These are phyloP conservation scores for Bos javanicus DNA, from an alignment of 2,113 vertebrate genomes.

Conservation along the genomic window DNA sequence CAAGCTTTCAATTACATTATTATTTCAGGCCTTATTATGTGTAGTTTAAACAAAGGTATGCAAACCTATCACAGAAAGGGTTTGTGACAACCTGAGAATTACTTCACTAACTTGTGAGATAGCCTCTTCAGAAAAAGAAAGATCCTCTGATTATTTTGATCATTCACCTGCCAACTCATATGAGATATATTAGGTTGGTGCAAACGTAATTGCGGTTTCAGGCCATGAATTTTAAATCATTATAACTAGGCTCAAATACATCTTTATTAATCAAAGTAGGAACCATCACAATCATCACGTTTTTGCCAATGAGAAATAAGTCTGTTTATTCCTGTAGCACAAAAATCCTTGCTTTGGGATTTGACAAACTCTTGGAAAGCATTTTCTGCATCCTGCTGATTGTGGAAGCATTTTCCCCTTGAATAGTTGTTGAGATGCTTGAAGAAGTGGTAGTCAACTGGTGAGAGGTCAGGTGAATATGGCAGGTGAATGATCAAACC, in stretches of 20 bases:
- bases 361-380: background rate
- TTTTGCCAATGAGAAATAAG: background rate
- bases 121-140: background rate
- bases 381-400: background rate
- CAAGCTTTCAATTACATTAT: conserved; percentile 46
- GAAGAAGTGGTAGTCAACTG: background rate
- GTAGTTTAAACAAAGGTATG: background rate
- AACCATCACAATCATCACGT: background rate
- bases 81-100: conserved; percentile 44
- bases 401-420: background rate
- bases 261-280: background rate
- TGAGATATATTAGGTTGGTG: background rate
- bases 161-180: background rate
- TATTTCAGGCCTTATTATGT: conserved; percentile 31
- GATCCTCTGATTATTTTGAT: conserved; percentile 3
- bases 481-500: background rate
- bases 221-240: background rate
- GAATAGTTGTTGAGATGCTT: background rate
- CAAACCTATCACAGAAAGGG: background rate
- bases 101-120: conserved; percentile 22
- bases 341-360: background rate
- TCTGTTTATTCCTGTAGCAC: background rate
- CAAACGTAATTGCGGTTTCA: background rate
- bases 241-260: background rate
- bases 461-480: background rate